Base-by-base conservation (phyloP, 37 sponge, comb jelly and placozoan species). In the Lycopodina hypogea region DNA sequence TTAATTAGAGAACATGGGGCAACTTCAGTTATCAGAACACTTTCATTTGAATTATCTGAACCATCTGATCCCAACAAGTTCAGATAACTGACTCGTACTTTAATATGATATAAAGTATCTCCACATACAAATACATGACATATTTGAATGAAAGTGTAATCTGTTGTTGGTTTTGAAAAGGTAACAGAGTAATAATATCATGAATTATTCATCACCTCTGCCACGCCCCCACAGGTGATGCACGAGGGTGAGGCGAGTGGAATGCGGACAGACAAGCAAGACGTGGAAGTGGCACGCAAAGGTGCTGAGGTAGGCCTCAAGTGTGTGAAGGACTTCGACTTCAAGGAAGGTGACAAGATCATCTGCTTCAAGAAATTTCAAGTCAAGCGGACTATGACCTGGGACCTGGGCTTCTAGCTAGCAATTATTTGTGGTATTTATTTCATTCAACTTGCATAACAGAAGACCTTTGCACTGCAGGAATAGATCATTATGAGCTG, bases 221-320 rank as follows among this genome's bases (percentile, higher is more conserved):
- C n/a, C n/a, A n/a, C 48, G 48, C 48, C 48, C 4, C 2, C 18
- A 41, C 58, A 85, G 86, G 75, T 85, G 42, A 51, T 80, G 8
- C 85, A 89, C 50, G 78, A 68, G 59, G 92, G 92, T 0, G 28
- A 34, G 0, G 24, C 87, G 26, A 28, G 37, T 21, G 77, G 75
- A 22, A 83, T 93, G 90, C 88, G 85, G 55, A 63, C 42, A 22
- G 76, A 74, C 3, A 89, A 72, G 42, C 75, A 85, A 0, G 93
- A 89, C 52, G 70, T 93, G 12, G 53, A 59, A 1, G 32, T 18
- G 60, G 93, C 90, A 30, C 50, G 72, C 19, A 93, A 85, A 71
- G 93, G 83, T 45, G 85, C 89, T 3, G 93, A 93, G 50, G 89
- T 90, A 78, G 93, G 93, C 24, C 50, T 93, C 39, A 85, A 71